Evolutionary conservation across 1,140 invertebrate species (phyloP).

Genomic region (Dreissena rostriformis): DNA sequence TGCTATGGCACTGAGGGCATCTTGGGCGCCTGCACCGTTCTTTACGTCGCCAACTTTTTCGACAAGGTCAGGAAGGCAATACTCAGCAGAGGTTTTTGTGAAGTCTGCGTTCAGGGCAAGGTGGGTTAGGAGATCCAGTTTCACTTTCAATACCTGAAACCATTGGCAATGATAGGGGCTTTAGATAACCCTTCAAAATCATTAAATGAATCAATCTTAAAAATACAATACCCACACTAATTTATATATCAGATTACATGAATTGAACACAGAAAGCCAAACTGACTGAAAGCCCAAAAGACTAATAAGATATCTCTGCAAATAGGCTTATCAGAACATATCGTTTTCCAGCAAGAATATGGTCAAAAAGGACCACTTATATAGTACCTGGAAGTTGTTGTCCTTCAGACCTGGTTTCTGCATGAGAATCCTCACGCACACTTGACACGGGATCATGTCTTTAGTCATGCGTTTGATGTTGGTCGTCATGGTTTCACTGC

Average conservation of each 20-base stretch:
- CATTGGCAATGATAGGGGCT: not conserved
- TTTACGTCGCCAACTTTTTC: constrained; percentile 94
- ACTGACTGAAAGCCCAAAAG: no score
- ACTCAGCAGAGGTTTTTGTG: constrained; percentile 87
- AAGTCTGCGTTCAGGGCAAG: constrained; percentile 88
- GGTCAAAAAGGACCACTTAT: not conserved
- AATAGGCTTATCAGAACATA: not conserved
- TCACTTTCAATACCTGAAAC: constrained; percentile 88
- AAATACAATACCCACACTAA: no score
- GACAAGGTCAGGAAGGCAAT: constrained; percentile 89
- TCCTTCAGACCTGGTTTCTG: constrained; percentile 96
- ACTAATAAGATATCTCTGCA: no score
- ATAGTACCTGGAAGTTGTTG: constrained; percentile 90
- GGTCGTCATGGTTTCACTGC: constrained; percentile 88
- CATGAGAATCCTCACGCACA: constrained; percentile 88
- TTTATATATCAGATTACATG: no score
- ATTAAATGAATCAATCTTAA: no score
- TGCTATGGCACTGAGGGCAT: constrained; percentile 88
- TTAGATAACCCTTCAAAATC: no score
- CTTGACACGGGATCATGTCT: constrained; percentile 88
- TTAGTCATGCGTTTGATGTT: constrained; percentile 85
- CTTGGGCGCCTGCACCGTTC: constrained; percentile 87
- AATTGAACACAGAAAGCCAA: no score
- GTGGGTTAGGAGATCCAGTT: constrained; percentile 89
- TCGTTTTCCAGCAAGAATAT: not conserved